Evolutionary conservation across 2,888 invertebrate genomes (phyloP).

Genomic region (Euzophera pinguis): DNA sequence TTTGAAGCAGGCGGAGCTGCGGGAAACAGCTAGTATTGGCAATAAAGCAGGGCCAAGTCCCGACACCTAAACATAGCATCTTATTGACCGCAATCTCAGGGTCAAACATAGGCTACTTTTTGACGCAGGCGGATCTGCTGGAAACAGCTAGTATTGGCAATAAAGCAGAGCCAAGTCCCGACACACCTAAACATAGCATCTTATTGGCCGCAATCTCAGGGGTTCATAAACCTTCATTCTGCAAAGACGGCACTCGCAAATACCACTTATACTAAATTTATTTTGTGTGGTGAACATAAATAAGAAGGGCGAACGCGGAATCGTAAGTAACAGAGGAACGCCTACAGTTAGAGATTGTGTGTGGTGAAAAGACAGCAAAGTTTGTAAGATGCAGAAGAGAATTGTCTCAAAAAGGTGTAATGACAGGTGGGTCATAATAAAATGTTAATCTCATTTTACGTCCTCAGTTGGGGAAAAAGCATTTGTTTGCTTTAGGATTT

Average conservation of each 20-base stretch:
- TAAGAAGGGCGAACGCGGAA: conserved; percentile 42
- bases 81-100: conserved; percentile 16
- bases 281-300: conserved; percentile 61
- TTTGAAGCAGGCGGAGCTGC: too few relatives aligned
- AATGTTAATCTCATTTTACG: too few relatives aligned
- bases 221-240: conserved; percentile 40
- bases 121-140: too few relatives aligned
- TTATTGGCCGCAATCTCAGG: conserved; percentile 22
- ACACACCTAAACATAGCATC: conserved; percentile 4
- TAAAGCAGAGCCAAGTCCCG: not conserved
- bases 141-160: too few relatives aligned
- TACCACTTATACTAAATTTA: conserved; percentile 67
- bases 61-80: conserved; percentile 3
- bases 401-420: not conserved
- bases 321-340: conserved; percentile 61
- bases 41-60: not conserved
- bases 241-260: conserved; percentile 46
- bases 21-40: too few relatives aligned
- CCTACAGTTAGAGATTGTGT: conserved; percentile 23
- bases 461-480: too few relatives aligned
- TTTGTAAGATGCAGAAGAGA: conserved; percentile 7
- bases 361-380: not conserved
- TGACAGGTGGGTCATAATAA: too few relatives aligned
- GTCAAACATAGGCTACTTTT: too few relatives aligned
- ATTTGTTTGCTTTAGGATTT: too few relatives aligned